Evolutionary conservation across 2,113 vertebrate genomes (phyloP), one percentile per base, ranked within the genome.

Genomic region (Pogonocichla stellata): DNA sequence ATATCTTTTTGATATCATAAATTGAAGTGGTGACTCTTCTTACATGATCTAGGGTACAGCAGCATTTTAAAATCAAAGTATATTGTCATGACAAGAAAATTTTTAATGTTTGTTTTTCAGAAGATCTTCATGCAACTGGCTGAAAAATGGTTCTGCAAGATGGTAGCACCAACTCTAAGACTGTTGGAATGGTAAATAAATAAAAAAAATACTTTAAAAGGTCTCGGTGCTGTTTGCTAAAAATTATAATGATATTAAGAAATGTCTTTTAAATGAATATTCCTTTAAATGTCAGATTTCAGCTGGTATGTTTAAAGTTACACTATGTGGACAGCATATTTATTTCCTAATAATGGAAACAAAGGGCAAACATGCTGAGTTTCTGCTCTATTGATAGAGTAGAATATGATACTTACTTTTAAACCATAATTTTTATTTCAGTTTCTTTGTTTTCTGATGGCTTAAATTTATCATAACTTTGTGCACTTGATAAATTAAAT

Each of bases 101-200:
- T 22, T 58, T 60, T 25, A 14, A 29, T 36, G 23, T 48, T 75
- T 90, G 33, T 62, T 79, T 88, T 84, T 2, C 80, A 96, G 94
- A 90, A 87, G 82, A 36, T 74, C 81, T 75, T 78, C 72, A 31
- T n/a, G 40, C 82, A 83, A 72, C 64, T 90, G 92, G 25, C 75
- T 93, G 85, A 84, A 92, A 91, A 88, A 95, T 93, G 94, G 48
- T 94, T 94, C 51, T 8, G 1, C 74, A 74, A 85, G 86, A 91
- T 94, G 95, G 75, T 26, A 62, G 28, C 48, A n/a, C 42, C 70
- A 56, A 61, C 51, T 88, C 56, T 69, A 82, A 88, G 38, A 28
- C 57, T 88, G 29, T 75, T 93, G 78, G 90, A 86, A 95, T 86
- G 97, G 97, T 97, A 95, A 97, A 81, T 56, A 74, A 71, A 57